Conservation (phyloP, 2,888 invertebrate genomes). For the Ichneumon xanthorius region DNA sequence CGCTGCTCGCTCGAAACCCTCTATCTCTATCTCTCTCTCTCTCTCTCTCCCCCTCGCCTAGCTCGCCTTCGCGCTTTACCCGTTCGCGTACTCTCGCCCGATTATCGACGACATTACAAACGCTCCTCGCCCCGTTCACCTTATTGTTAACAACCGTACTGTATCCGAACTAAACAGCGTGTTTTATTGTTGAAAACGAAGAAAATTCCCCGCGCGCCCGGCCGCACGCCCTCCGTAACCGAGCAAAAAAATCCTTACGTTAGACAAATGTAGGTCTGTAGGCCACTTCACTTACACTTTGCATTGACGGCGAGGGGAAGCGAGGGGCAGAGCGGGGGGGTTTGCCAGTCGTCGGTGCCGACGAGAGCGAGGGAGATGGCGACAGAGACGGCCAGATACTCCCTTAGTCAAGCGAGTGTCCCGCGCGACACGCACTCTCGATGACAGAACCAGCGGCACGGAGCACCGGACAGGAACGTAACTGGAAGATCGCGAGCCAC, state of each 20-base stretch:
- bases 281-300: constrained; percentile 95
- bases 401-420: constrained; percentile 89
- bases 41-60: constrained; percentile 68
- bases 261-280: constrained; percentile 94
- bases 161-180: background rate
- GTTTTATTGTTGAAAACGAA: constrained; percentile 3
- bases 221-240: constrained; percentile 49
- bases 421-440: constrained; percentile 75
- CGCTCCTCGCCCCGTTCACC: constrained; percentile 24
- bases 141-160: background rate
- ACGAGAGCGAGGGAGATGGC: constrained; percentile 23
- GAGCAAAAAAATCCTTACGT: constrained; percentile 82
- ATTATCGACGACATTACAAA: constrained; percentile 59
- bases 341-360: background rate
- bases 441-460: constrained; percentile 64
- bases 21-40: constrained; percentile 60
- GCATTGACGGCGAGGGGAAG: constrained; percentile 85
- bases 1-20: constrained; percentile 50
- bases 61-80: constrained; percentile 23
- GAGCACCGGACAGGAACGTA: constrained; percentile 54
- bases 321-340: constrained; percentile 44
- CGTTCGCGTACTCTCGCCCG: constrained; percentile 60
- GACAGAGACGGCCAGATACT: constrained; percentile 85
- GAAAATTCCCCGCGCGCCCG: constrained; percentile 56
- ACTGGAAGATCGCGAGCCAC: constrained; percentile 14